Evolutionary conservation across 2,113 vertebrate genomes (phyloP).

Genomic region (Oryzias melastigma): DNA sequence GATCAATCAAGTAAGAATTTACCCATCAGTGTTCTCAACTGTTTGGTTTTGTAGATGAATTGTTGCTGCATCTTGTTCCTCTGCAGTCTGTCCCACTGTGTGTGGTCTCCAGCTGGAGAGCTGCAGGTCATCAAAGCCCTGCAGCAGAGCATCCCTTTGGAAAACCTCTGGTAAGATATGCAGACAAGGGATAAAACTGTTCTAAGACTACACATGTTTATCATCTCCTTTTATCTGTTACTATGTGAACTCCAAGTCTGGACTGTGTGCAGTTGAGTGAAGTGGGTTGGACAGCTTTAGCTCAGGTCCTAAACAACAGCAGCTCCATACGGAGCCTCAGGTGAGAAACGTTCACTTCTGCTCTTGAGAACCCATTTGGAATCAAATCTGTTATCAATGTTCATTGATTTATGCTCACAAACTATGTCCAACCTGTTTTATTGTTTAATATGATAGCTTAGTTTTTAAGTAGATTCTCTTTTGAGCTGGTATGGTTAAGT

Average conservation of each 20-base stretch:
- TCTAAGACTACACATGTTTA: background rate
- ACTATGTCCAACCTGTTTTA: no score
- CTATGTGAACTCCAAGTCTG: constrained; percentile 69
- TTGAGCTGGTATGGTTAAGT: no score
- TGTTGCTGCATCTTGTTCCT: background rate
- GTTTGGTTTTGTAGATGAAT: background rate
- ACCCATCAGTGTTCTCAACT: background rate
- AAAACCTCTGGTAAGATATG: constrained; percentile 64
- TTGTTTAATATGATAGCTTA: no score
- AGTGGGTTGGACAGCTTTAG: constrained; percentile 55
- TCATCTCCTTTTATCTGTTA: background rate
- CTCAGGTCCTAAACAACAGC: constrained; percentile 57
- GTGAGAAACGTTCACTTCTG: constrained; percentile 66
- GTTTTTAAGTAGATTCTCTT: no score
- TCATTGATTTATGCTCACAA: no score
- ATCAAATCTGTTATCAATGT: constrained; percentile 1
- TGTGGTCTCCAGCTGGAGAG: constrained; percentile 39
- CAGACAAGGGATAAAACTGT: no score
- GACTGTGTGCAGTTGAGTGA: constrained; percentile 66
- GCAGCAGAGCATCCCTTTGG: constrained; percentile 43
- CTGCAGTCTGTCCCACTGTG: constrained; percentile 65
- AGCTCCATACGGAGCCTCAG: constrained; percentile 68
- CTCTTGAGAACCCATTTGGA: background rate
- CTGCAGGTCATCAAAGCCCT: constrained; percentile 52
- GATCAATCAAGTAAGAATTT: constrained; percentile 72